These are phyloP conservation scores for Tautogolabrus adspersus DNA, from an alignment of 2,113 vertebrate species.

Conservation along the genomic window DNA sequence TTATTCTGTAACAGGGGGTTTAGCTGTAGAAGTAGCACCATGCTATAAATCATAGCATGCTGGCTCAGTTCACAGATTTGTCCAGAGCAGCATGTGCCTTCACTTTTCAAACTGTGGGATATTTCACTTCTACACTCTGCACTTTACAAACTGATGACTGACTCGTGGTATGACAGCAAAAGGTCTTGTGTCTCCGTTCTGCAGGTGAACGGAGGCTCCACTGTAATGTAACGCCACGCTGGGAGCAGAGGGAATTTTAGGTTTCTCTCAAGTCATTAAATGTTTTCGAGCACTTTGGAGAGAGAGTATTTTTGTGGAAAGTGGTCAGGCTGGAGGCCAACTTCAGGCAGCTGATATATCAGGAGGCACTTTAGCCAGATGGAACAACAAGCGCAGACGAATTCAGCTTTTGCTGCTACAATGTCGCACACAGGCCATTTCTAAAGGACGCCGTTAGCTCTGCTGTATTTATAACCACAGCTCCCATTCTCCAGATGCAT, in stretches of 20 bases:
- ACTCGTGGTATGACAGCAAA: background rate
- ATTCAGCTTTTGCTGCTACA: constrained; percentile 8
- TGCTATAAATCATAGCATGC: constrained; percentile 23
- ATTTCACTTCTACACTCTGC: too few relatives aligned
- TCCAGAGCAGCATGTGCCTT: constrained; percentile 13
- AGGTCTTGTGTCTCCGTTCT: background rate
- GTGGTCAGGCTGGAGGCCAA: constrained; percentile 23
- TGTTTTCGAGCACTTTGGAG: constrained; percentile 28
- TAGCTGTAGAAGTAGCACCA: constrained; percentile 27
- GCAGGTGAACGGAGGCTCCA: background rate
- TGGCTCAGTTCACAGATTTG: constrained; percentile 30
- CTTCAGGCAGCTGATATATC: constrained; percentile 49
- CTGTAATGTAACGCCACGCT: background rate
- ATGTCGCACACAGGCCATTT: constrained; percentile 14
- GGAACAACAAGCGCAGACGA: constrained; percentile 27
- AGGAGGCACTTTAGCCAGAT: constrained; percentile 60
- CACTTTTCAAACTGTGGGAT: background rate
- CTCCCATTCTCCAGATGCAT: background rate
- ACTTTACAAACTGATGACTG: constrained; percentile 1
- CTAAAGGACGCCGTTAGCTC: background rate
- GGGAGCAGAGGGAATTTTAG: constrained; percentile 3
- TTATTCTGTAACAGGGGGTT: constrained; percentile 49
- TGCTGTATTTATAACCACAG: constrained; percentile 44
- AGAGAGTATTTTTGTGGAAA: constrained; percentile 17
- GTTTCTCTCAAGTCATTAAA: constrained; percentile 35